These are phyloP conservation scores for Strix uralensis DNA, from an alignment of 2,113 vertebrate species.

Conservation along the genomic window DNA sequence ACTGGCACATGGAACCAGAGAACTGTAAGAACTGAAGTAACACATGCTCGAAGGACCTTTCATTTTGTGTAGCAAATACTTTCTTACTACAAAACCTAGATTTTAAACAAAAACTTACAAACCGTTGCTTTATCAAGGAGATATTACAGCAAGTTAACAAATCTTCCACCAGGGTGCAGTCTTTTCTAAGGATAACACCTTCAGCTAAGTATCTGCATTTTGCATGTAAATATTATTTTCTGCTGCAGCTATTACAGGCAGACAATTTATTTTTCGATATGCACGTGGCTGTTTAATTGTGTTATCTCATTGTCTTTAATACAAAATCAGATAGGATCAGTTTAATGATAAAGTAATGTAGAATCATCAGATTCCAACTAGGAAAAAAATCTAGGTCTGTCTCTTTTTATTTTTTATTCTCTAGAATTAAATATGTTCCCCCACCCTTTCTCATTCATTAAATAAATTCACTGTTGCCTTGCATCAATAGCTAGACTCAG, in stretches of 20 bases:
- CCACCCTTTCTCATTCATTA: neutral
- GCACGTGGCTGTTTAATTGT: neutral
- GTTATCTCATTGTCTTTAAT: neutral
- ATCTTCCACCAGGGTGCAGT: constrained; percentile 71
- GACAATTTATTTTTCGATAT: neutral
- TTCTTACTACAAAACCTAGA: neutral
- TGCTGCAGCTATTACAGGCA: neutral
- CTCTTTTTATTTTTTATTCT: neutral
- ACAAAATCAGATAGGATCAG: neutral
- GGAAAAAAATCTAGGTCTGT: neutral
- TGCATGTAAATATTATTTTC: neutral
- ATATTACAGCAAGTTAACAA: constrained; percentile 10
- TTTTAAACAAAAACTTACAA: neutral
- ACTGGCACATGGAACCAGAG: neutral
- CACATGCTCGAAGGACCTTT: neutral
- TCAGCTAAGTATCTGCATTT: neutral
- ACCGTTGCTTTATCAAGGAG: neutral
- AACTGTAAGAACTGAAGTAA: neutral
- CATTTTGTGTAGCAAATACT: neutral
- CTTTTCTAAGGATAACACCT: constrained; percentile 49
- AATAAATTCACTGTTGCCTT: neutral
- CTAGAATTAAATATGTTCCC: neutral
- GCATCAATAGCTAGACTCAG: neutral
- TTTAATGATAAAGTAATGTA: neutral
- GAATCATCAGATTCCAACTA: neutral